Conservation (phyloP, 2,797 vertebrate species). For the Microctenopoma steveboyesi region DNA sequence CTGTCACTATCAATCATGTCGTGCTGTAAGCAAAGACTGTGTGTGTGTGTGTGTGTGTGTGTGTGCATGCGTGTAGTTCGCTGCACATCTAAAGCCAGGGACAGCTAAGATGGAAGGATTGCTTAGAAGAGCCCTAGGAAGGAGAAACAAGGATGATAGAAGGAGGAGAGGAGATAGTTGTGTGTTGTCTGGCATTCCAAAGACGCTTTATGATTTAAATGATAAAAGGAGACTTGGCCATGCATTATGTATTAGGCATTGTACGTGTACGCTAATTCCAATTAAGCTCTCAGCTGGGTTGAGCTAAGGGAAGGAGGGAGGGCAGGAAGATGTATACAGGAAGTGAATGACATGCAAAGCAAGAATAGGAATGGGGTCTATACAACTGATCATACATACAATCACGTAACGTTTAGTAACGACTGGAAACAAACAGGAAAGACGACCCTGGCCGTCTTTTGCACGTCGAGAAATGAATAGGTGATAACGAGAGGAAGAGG, state of each 20-base stretch:
- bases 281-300: conserved; percentile 71
- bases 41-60: neutral
- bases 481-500: conserved; percentile 45
- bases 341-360: conserved; percentile 47
- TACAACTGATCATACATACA: conserved; percentile 57
- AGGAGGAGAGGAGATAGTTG: conserved; percentile 46
- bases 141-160: conserved; percentile 40
- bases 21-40: conserved; percentile 53
- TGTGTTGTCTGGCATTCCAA: conserved; percentile 71
- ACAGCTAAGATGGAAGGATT: conserved; percentile 57
- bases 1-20: conserved; percentile 70
- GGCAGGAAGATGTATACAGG: conserved; percentile 35
- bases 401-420: conserved; percentile 59
- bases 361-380: conserved; percentile 49
- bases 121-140: conserved; percentile 47
- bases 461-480: conserved; percentile 45
- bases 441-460: conserved; percentile 52
- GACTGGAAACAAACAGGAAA: conserved; percentile 37
- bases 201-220: conserved; percentile 82
- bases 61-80: conserved; percentile 16
- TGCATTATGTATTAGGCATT: conserved; percentile 82
- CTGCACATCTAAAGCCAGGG: conserved; percentile 47
- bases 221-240: conserved; percentile 76
- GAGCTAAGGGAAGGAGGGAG: conserved; percentile 39
- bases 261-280: conserved; percentile 79